phyloP scores from a whole-genome alignment of 2,797 vertebrate genomes.

The Anabacerthia variegaticeps region DNA sequence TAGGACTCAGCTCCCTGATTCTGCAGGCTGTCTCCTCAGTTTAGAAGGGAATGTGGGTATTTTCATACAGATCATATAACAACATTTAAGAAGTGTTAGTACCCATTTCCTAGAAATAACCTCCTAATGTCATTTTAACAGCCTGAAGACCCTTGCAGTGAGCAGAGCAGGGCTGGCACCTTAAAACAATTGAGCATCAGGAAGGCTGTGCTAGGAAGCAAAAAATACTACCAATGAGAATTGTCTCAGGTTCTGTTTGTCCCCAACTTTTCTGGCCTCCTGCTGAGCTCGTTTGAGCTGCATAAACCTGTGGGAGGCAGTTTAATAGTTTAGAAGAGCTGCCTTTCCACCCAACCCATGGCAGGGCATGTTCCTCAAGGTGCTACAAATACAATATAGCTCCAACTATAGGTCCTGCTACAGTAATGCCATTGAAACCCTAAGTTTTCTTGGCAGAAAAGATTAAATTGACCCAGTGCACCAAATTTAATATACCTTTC shows the following conservation, averaged over 20 bases:
- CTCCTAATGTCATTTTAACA: background rate
- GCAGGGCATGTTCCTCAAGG: fast-evolving
- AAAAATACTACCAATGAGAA: background rate
- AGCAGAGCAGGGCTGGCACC: background rate
- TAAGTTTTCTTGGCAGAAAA: background rate
- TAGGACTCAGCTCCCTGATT: background rate
- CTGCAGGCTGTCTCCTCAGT: background rate
- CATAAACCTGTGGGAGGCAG: background rate
- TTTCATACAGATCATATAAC: background rate
- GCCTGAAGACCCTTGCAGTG: background rate
- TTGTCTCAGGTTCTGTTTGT: background rate
- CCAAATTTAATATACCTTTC: background rate
- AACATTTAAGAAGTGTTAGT: background rate
- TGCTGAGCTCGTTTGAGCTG: background rate
- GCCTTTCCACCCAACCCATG: background rate
- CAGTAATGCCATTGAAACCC: background rate
- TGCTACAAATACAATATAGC: background rate
- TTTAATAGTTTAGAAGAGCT: background rate
- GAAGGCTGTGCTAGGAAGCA: background rate
- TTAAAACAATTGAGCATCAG: background rate
- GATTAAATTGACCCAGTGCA: background rate
- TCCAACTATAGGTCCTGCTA: fast-evolving
- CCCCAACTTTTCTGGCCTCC: background rate
- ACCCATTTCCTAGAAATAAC: background rate
- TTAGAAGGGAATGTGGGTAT: background rate